phyloP scores from a whole-genome alignment of 1,140 invertebrate genomes.

The Danaus plexippus region DNA sequence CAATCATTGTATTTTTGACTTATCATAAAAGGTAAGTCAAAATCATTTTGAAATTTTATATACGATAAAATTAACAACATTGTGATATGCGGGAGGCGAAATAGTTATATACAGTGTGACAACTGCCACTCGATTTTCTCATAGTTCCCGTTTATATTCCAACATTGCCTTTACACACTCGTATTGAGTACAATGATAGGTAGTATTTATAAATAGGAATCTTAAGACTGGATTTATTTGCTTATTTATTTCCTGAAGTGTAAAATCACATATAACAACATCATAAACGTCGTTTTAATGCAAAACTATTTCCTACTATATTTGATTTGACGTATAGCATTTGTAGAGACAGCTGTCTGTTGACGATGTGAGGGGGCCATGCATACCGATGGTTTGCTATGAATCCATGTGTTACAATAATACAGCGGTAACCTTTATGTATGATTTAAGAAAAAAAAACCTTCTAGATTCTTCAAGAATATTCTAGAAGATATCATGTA shows the following conservation, averaged over 20 bases:
- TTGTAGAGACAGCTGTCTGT: constrained; percentile 17
- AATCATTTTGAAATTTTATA: constrained; percentile 1
- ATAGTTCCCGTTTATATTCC: background rate
- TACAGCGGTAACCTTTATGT: background rate
- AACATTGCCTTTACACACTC: constrained; percentile 7
- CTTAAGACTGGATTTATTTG: constrained; percentile 20
- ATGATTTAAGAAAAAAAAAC: background rate
- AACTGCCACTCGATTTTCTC: background rate
- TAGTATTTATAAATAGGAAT: constrained; percentile 2
- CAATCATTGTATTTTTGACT: constrained; percentile 11
- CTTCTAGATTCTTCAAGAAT: background rate
- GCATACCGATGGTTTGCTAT: constrained; percentile 9
- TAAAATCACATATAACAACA: constrained; percentile 3
- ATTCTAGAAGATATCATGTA: constrained; percentile 1
- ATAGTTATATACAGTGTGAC: background rate
- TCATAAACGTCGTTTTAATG: constrained; percentile 2
- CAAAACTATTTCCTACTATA: background rate
- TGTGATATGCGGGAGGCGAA: background rate
- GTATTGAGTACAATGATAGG: background rate
- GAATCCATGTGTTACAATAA: constrained; percentile 12
- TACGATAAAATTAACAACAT: constrained; percentile 2
- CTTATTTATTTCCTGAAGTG: background rate
- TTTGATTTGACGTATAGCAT: constrained; percentile 5
- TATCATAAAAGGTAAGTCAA: constrained; percentile 6
- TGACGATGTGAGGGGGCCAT: constrained; percentile 20